phyloP scores from a whole-genome alignment of 2,113 vertebrate species.

The Rallus limicola region DNA sequence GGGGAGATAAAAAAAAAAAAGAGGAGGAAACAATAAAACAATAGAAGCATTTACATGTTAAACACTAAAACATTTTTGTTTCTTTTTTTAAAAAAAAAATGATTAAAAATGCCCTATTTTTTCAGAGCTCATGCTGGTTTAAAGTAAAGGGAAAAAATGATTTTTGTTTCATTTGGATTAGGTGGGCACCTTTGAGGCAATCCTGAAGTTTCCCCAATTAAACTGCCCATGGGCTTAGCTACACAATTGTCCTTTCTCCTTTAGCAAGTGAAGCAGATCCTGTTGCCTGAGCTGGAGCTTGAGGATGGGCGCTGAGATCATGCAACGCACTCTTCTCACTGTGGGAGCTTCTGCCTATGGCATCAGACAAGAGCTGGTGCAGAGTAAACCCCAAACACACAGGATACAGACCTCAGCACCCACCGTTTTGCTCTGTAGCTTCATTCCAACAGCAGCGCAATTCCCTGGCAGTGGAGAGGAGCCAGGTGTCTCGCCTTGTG shows the following conservation, averaged over 20 bases:
- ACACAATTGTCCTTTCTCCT: not conserved
- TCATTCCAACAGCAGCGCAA: not conserved
- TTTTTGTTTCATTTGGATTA: not conserved
- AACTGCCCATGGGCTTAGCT: not conserved
- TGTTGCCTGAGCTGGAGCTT: not conserved
- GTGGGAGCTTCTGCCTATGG: fast-evolving
- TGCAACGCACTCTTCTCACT: fast-evolving
- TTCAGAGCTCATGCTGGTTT: not conserved
- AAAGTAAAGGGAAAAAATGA: not conserved
- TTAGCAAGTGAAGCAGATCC: not conserved
- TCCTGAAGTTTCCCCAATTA: not conserved
- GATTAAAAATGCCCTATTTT: not conserved
- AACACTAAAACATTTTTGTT: not conserved
- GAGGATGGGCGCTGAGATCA: not conserved
- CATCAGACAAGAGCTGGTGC: not conserved
- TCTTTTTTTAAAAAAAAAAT: not conserved
- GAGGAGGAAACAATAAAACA: not conserved
- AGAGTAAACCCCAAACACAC: not conserved
- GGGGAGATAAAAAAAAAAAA: not conserved
- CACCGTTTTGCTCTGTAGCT: fast-evolving
- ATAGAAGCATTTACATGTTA: not conserved
- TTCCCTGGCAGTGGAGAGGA: not conserved
- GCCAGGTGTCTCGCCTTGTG: not conserved
- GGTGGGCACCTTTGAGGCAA: not conserved
- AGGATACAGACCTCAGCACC: not conserved